A percentile compares a stretch with the other conserved stretches of the same genome.
Evolutionary conservation across 1,140 invertebrate genomes (phyloP).

Genomic region (Brachionus calyciflorus): DNA sequence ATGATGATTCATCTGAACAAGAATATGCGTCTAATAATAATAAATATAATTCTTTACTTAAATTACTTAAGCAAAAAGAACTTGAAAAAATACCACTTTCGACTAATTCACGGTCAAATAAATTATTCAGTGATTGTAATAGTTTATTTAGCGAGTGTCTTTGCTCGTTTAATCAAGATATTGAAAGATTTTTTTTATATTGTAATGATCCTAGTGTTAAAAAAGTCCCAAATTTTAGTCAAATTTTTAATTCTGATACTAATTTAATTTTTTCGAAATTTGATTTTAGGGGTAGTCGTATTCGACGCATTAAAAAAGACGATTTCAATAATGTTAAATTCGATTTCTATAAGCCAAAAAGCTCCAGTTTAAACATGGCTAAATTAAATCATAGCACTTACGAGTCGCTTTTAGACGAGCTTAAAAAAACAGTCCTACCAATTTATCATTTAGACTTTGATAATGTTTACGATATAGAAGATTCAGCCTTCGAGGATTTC

Average conservation of each 20-base stretch:
- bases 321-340: slow-evolving; percentile 2
- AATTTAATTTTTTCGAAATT: slow-evolving; percentile 15
- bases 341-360: slow-evolving; percentile 9
- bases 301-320: not conserved
- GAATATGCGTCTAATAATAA: no score
- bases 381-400: slow-evolving; percentile 5
- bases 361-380: not conserved
- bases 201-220: slow-evolving; percentile 36
- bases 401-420: not conserved
- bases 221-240: slow-evolving; percentile 24
- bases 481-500: slow-evolving; percentile 34
- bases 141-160: slow-evolving; percentile 17
- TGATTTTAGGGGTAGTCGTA: slow-evolving; percentile 31
- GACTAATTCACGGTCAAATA: no score
- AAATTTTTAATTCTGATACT: not conserved
- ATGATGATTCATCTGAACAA: no score
- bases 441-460: slow-evolving; percentile 45
- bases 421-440: slow-evolving; percentile 30
- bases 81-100: not conserved
- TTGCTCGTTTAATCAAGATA: slow-evolving; percentile 26
- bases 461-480: slow-evolving; percentile 18
- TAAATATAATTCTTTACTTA: not conserved
- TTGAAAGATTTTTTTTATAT: slow-evolving; percentile 2
- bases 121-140: slow-evolving; percentile 1
- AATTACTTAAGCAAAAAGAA: not conserved